Percentiles rank a stretch among this genome's conserved stretches.
Conservation (phyloP, 2,113 vertebrate species). For the Dipodomys ordii region DNA sequence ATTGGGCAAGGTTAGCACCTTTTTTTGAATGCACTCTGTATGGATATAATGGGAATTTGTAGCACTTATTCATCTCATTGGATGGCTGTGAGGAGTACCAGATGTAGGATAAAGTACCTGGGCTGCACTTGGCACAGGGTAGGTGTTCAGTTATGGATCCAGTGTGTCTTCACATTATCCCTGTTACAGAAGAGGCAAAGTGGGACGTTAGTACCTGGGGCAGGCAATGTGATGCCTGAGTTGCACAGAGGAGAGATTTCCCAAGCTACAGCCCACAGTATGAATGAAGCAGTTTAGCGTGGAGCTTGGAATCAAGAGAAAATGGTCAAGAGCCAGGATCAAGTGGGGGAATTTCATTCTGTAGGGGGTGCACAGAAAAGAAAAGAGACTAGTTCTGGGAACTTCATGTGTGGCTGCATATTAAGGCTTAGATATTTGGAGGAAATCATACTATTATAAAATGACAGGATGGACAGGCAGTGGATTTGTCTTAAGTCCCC, state of each 20-base stretch:
- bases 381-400: not conserved
- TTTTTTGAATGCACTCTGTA: not conserved
- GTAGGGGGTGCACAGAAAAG: not conserved
- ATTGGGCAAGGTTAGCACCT: not conserved
- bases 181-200: not conserved
- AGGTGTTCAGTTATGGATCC: not conserved
- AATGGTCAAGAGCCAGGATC: not conserved
- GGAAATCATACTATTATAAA: not conserved
- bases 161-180: not conserved
- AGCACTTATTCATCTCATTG: not conserved
- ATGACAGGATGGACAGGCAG: not conserved
- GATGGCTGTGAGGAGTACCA: not conserved
- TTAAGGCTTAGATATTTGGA: not conserved
- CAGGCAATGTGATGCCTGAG: not conserved
- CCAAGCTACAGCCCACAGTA: no score
- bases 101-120: not conserved
- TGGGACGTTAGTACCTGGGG: fast-evolving
- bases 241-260: no score
- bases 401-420: not conserved
- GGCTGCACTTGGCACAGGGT: not conserved
- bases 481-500: not conserved
- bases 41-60: not conserved
- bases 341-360: not conserved
- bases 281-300: not conserved
- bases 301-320: not conserved